Evolutionary conservation across 2,113 vertebrate genomes (phyloP).

Genomic region (Guaruba guarouba): DNA sequence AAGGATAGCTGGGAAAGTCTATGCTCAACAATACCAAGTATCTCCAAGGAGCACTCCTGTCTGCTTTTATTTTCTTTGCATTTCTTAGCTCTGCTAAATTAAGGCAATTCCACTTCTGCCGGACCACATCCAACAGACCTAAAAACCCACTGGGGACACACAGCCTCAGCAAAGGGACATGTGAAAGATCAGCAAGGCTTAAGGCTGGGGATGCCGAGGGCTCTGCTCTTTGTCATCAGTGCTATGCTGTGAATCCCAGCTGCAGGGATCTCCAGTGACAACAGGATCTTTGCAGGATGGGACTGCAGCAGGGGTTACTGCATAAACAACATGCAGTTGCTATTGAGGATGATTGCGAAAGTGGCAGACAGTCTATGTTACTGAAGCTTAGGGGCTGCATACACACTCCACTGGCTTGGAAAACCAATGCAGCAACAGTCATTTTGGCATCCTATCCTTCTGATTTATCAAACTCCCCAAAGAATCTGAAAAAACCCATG

Average conservation of each 20-base stretch:
- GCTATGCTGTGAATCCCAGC: background rate
- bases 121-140: background rate
- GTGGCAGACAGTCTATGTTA: background rate
- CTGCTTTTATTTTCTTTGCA: constrained; percentile 36
- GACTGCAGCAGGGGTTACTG: background rate
- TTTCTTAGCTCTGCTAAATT: constrained; percentile 45
- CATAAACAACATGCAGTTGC: background rate
- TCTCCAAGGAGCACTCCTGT: constrained; percentile 43
- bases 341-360: background rate
- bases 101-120: constrained; percentile 34
- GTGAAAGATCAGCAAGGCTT: constrained; percentile 14
- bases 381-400: background rate
- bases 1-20: constrained; percentile 60
- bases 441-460: background rate
- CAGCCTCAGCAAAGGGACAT: constrained; percentile 8
- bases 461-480: background rate
- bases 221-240: background rate
- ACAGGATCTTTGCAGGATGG: background rate
- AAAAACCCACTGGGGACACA: constrained; percentile 8
- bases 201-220: background rate
- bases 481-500: background rate
- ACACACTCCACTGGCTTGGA: background rate
- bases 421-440: background rate
- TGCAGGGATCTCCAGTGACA: background rate
- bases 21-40: constrained; percentile 4